A percentile compares a stretch with the other conserved stretches of the same genome.
phyloP scores from a whole-genome alignment of 2,888 invertebrate genomes.

The Arctia plantaginis region DNA sequence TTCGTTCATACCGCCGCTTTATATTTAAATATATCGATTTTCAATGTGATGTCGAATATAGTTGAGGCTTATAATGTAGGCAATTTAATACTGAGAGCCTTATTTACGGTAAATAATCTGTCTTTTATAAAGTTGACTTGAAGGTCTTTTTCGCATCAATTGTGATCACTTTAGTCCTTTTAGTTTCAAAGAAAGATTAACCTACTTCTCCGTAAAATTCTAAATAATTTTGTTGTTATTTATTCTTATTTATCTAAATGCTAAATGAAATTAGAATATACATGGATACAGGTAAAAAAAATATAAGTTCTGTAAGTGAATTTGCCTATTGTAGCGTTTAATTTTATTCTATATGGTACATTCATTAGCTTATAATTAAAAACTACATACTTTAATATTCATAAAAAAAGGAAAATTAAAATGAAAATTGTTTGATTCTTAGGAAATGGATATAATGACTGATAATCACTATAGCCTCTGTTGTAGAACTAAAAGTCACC shows the following conservation, averaged over 20 bases:
- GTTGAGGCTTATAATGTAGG: neutral
- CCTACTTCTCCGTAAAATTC: neutral
- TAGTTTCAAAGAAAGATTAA: neutral
- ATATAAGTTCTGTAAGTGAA: no score
- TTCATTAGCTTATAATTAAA: no score
- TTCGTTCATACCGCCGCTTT: neutral
- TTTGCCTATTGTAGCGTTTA: no score
- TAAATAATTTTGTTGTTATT: no score
- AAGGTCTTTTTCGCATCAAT: neutral
- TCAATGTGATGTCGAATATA: neutral
- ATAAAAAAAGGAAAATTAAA: no score
- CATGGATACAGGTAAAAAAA: no score
- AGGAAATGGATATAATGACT: neutral
- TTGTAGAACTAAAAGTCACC: no score
- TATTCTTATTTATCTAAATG: no score
- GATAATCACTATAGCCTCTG: no score
- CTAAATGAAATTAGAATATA: no score
- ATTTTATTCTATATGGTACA: no score
- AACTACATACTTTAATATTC: neutral
- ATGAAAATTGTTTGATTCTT: no score
- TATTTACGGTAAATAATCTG: neutral
- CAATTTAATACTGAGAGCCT: neutral
- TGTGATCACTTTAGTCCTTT: neutral
- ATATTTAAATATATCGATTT: conserved; percentile 2
- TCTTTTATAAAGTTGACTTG: neutral